Evolutionary conservation across 2,888 invertebrate genomes (phyloP), one percentile per base, ranked within the genome.

Genomic region (Archips crataeganus): DNA sequence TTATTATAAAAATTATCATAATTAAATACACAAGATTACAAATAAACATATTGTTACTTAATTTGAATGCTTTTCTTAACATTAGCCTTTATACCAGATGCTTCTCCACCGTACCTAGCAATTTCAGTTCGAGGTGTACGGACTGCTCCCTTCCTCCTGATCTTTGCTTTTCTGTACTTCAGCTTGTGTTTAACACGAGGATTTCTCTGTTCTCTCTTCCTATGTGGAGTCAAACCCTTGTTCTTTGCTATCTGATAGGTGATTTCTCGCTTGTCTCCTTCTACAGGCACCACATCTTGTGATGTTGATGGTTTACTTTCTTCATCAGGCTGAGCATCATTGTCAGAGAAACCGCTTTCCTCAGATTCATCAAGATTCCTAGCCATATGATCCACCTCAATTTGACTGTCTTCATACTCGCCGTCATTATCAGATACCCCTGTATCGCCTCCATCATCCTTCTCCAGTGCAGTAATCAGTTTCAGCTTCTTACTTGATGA

Each of bases 181-280:
- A 97, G 97, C 81, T 98, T 97, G 88, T 99, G 98, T 89, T 99
- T 99, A 5, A 99, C 99, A 83, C 99, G 96, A 0, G 99, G 99
- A 95, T 99, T 99, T 76, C 98, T 96, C 81, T 97, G 96, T 84
- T 98, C 98, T 89, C 98, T 99, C 92, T 98, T 99, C 77, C 98
- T 96, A 79, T 97, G 96, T 0, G 99, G 98, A 51, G 97, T 98
- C 23, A 99, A 95, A 15, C 99, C 99, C 90, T 98, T 99, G 86
- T 99, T 99, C 90, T 99, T 99, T 32, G 97, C 97, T 86, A 99
- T 99, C 95, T 99, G 96, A 87, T 98, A 98, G 2, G 98, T 98
- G 77, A 99, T 99, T 69, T 96, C 96, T 80, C 99, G 95, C 85
- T 98, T 98, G 66, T 95, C 96, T 51, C 84, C 90, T 63, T 91